Base-by-base conservation (phyloP, 2,888 invertebrate genomes). In the Melanchra persicariae region DNA sequence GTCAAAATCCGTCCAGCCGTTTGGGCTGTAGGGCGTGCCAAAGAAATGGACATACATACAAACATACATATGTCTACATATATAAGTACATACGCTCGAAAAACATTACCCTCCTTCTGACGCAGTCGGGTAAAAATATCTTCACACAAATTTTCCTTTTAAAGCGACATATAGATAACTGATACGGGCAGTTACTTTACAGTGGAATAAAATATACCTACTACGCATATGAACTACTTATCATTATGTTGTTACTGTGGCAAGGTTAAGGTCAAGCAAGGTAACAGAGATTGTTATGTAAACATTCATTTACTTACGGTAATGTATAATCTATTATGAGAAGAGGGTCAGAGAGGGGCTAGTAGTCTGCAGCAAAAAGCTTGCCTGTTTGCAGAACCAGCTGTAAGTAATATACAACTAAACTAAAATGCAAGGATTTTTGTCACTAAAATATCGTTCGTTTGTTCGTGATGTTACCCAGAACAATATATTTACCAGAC, bases 261-360 rank as follows among this genome's bases (percentile, higher is more conserved):
- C 70, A 68, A 74, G 30, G 58, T 68, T 45, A 52, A 68, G 62
- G 74, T 62, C 57, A 30, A 1, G 10, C 12, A 52, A 51, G 37
- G 54, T 67, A 74, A 60, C 8, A 34, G 15, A 54, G 51, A 73
- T 49, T 34, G 49, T 65, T 59, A 73, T 40, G 58, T 73, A 73
- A 64, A 47, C 52, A 59, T 59, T 26, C 1, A 24, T 51, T 51
- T 26, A 37, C 47, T 37, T 37, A 40, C 12, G 40, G 17, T 26
- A n/a, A 45, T 54, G 24, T 26, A 22, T 43, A 24, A 70, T 45
- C n/a, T 45, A 45, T 52, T 59, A 45, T n/a, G 10, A 24, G 10
- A 15, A 19, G 6, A 26, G 2, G 9, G 9, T 47, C 6, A 26
- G 24, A 15, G n/a, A 47, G 26, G 17, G 10, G 15, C 2, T 26